phyloP scores from a whole-genome alignment of 1,140 invertebrate species.

The Muscidifurax raptorellus region DNA sequence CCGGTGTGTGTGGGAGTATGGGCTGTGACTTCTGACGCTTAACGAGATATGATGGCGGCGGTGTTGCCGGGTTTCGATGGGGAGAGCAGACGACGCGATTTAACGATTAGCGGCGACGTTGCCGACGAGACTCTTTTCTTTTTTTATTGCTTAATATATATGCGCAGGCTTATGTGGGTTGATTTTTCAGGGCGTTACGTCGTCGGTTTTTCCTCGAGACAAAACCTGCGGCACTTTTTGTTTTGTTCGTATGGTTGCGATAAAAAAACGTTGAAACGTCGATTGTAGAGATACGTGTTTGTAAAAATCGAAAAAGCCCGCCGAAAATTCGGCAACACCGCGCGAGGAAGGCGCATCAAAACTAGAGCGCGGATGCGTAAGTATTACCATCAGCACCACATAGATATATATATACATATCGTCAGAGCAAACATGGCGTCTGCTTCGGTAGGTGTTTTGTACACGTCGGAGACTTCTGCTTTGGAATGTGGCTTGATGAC shows the following conservation, averaged over 20 bases:
- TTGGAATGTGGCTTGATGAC: constrained; percentile 12
- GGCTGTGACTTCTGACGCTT: too few species aligned
- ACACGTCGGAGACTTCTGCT: constrained; percentile 38
- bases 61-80: background rate
- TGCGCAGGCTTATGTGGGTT: background rate
- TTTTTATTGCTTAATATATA: background rate
- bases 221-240: background rate
- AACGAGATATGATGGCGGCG: too few species aligned
- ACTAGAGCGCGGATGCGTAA: background rate
- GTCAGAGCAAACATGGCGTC: constrained; percentile 68
- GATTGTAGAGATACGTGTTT: too few species aligned
- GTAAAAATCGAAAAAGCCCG: background rate
- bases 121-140: background rate
- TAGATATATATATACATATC: background rate
- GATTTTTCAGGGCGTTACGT: background rate
- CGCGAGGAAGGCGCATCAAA: background rate
- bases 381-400: too few species aligned
- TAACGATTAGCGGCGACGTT: background rate
- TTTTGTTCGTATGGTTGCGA: background rate
- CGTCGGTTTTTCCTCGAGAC: background rate
- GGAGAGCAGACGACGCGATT: too few species aligned
- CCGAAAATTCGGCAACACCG: background rate
- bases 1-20: too few species aligned
- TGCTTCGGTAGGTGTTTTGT: constrained; percentile 69
- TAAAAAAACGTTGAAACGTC: too few species aligned